Evolutionary conservation across 2,888 invertebrate genomes (phyloP), one percentile per base, ranked within the genome.

Genomic region (Spicauda simplicius): DNA sequence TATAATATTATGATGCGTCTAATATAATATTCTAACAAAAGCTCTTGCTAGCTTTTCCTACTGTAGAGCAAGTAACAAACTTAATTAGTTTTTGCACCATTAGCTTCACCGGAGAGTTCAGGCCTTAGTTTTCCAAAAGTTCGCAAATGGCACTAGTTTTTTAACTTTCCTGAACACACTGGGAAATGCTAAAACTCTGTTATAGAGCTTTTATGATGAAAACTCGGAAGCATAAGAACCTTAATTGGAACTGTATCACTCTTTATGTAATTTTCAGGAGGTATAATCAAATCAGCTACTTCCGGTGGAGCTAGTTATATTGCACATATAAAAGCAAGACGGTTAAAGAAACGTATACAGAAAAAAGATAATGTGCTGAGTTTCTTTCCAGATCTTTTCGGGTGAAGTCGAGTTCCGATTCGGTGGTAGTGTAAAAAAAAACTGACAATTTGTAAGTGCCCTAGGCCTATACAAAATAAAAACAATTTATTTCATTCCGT

Each of bases 31-130:
- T 50, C 50, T 50, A 18, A 50, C 50, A 18, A 18, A 48, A 18
- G 18, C 7, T 48, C 41, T 14, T n/a, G 45, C 12, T 33, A 8
- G 41, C n/a, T 53, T 50, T 14, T 41, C 53, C 61, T 1, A 14
- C 25, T 10, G 33, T 37, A 62, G 30, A 55, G 19, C 41, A 16
- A 45, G 41, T 18, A 55, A 55, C 53, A 19, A 54, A 55, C 45
- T 37, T 64, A 64, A 64, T 64, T 64, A 63, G 55, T 25, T 48
- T 56, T 56, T 64, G 45, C 56, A 33, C 56, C 56, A 48, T 56
- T 63, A 45, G 63, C 63, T 55, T 41, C 19, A 60, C 33, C 18
- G 25, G 20, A 25, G 37, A 55, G 56, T 64, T 64, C 48, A 48
- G 48, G 41, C 63, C 48, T 41, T 20, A 30, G 55, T 55, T 6